phyloP scores from a whole-genome alignment of 2,113 vertebrate species.

The Scolopax mira region DNA sequence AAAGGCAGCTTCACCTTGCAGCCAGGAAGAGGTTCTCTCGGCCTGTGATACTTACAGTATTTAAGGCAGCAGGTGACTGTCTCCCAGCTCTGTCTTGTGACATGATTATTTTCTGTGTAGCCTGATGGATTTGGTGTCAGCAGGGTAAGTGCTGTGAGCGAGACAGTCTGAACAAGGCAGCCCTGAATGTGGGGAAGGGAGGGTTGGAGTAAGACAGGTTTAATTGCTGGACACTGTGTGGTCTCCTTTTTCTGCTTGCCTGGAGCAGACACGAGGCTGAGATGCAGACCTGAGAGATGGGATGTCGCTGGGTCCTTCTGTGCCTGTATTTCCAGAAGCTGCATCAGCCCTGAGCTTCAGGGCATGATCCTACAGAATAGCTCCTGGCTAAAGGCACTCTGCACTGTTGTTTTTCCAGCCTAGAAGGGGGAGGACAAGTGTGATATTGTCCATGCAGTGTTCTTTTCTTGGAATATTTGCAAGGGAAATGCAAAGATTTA shows the following conservation, averaged over 20 bases:
- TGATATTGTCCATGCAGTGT: not conserved
- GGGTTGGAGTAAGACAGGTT: not conserved
- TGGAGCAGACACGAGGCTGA: fast-evolving
- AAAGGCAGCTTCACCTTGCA: not conserved
- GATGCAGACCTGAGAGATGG: not conserved
- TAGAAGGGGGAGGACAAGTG: not conserved
- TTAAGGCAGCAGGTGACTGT: not conserved
- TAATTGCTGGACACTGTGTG: not conserved
- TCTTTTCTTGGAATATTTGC: not conserved
- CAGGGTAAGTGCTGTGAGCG: not conserved
- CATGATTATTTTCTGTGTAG: not conserved
- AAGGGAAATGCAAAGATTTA: not conserved
- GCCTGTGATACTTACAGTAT: not conserved
- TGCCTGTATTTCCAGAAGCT: not conserved
- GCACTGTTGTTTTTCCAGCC: not conserved
- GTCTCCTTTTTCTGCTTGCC: not conserved
- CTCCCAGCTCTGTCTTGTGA: not conserved
- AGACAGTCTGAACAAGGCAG: not conserved
- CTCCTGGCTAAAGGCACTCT: not conserved
- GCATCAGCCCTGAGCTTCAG: not conserved
- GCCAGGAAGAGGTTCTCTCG: not conserved
- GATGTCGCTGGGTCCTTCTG: not conserved
- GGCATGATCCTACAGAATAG: not conserved
- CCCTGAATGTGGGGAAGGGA: not conserved
- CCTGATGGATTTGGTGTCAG: not conserved